Base-by-base conservation (phyloP, 1,140 invertebrate genomes). In the Schlechtendalia chinensis region DNA sequence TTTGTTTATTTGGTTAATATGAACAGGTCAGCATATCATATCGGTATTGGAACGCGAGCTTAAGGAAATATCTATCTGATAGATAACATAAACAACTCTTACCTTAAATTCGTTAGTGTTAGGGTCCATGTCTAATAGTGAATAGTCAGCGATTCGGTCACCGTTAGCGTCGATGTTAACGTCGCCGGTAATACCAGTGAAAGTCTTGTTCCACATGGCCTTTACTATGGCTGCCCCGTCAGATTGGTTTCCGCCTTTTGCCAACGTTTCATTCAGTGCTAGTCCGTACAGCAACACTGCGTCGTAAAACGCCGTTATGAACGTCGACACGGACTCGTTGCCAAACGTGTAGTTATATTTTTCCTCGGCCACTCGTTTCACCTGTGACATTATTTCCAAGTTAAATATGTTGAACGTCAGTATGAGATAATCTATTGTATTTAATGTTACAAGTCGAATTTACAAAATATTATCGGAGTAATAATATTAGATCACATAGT, bases 281-380 rank as follows among this genome's bases (percentile, higher is more conserved):
- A 94, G 88, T 0, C 95, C 93, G 85, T 98, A 99, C 16, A 99
- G 89, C 0, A 98, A 87, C 16, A 99, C 94, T 0, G 93, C 93
- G 84, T 99, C 97, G 85, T 98, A 97, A 86, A 99, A 97, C 0
- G 96, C 95, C 4, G 94, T 94, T 19, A 98, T 95, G 84, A 97
- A 96, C 24, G 92, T 92, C 12, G 92, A 93, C 1, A 94, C 90
- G 12, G 91, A 90, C 80, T 91, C 90, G 83, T 91, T 91, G 1
- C 90, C 91, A 82, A 92, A 92, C 1, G 90, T 90, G 85, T 94
- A 96, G 84, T 93, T 93, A 86, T 95, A 96, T 83, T 93, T 91
- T 50, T 88, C 88, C 45, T 90, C 88, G 0, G 95, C 95, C 12
- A 94, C 87, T 50, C 89, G 86, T 86, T 96, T 96, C 1, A 97